phyloP scores from a whole-genome alignment of 2,888 invertebrate genomes.

The Pardosa pseudoannulata region DNA sequence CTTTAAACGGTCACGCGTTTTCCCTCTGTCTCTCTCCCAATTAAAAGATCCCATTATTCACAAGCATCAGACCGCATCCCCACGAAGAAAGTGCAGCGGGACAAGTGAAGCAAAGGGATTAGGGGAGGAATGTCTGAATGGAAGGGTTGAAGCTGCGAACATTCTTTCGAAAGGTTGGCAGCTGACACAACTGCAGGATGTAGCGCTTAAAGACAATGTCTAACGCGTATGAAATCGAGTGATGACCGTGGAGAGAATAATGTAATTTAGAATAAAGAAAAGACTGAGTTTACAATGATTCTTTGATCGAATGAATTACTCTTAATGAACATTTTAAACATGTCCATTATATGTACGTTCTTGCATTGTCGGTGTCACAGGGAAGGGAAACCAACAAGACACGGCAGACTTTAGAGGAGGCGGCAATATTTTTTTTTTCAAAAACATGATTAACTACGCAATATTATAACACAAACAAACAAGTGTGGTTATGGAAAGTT shows the following conservation, averaged over 20 bases:
- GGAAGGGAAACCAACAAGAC: too few relatives aligned
- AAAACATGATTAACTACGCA: too few relatives aligned
- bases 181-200: background rate
- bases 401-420: too few relatives aligned
- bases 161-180: background rate
- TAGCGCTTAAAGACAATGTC: background rate
- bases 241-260: background rate
- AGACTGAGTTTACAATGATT: too few relatives aligned
- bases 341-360: too few relatives aligned
- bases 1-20: slow-evolving; percentile 20
- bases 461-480: too few relatives aligned
- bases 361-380: too few relatives aligned
- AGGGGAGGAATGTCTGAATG: background rate
- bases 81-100: slow-evolving; percentile 26
- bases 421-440: too few relatives aligned
- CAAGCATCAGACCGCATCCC: slow-evolving; percentile 19
- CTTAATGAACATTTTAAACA: too few relatives aligned
- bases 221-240: background rate
- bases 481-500: too few relatives aligned
- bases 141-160: background rate
- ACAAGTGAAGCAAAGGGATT: background rate
- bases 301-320: too few relatives aligned
- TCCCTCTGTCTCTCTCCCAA: slow-evolving; percentile 15
- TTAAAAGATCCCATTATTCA: slow-evolving; percentile 42
- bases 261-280: too few relatives aligned